These are phyloP conservation scores for Linyphia triangularis DNA, from an alignment of 2,888 invertebrate species.

Conservation along the genomic window DNA sequence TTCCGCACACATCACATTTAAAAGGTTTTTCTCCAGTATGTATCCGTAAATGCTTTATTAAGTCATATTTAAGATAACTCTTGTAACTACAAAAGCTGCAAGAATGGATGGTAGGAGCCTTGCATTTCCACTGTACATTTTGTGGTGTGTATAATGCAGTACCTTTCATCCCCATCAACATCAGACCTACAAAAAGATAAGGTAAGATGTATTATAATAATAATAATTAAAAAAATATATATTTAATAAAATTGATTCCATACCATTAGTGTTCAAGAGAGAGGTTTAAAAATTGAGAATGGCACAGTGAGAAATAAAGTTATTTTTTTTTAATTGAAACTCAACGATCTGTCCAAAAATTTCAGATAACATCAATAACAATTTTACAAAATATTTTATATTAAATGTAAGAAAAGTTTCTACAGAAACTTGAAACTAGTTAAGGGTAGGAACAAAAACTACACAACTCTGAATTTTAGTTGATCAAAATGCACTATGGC, in stretches of 20 bases:
- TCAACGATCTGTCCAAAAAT: too few species aligned
- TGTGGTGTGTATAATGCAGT: background rate
- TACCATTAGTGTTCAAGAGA: too few species aligned
- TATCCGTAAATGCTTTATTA: background rate
- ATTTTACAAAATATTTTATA: too few species aligned
- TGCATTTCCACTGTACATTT: background rate
- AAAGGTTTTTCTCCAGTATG: slow-evolving; percentile 39
- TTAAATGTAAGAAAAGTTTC: too few species aligned
- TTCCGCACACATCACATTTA: background rate
- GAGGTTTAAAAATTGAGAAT: background rate
- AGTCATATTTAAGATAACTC: background rate
- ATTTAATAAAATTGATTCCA: too few species aligned
- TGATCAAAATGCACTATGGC: too few species aligned
- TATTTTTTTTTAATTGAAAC: too few species aligned
- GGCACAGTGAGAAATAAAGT: background rate
- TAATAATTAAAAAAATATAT: background rate
- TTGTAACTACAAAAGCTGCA: slow-evolving; percentile 1
- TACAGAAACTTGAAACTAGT: too few species aligned
- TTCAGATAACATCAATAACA: too few species aligned
- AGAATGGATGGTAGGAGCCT: background rate
- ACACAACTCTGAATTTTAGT: too few species aligned
- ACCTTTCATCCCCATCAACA: background rate
- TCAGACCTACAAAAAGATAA: background rate
- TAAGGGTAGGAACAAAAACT: too few species aligned
- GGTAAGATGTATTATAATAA: background rate